Evolutionary conservation across 2,888 invertebrate species (phyloP).

Genomic region (Agrenia bidenticulata): DNA sequence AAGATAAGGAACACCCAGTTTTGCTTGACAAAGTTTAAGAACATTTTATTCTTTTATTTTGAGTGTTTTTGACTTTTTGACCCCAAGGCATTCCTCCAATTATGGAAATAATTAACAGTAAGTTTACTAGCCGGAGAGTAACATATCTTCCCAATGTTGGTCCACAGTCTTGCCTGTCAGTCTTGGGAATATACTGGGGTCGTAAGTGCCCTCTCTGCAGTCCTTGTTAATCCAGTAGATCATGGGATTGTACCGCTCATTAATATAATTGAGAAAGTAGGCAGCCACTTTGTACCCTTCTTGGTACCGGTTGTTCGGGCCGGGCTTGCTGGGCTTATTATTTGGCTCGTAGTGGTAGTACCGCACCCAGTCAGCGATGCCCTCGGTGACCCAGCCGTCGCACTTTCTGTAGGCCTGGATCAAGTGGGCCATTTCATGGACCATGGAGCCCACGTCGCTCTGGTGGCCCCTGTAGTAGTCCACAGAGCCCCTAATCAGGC

Average conservation of each 20-base stretch:
- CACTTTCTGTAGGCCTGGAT: conserved; percentile 34
- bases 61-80: no score
- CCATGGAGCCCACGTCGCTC: conserved; percentile 44
- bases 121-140: conserved; percentile 3
- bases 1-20: no score
- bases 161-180: conserved; percentile 38
- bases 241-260: conserved; percentile 12
- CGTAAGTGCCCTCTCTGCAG: conserved; percentile 37
- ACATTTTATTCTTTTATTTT: no score
- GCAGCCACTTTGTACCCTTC: conserved; percentile 42
- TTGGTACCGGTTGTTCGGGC: conserved; percentile 25
- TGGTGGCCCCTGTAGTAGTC: conserved; percentile 36
- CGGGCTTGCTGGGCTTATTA: conserved; percentile 33
- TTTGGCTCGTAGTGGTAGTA: conserved; percentile 40
- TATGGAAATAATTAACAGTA: no score
- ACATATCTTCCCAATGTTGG: conserved; percentile 37
- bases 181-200: conserved; percentile 27
- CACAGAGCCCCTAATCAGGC: conserved; percentile 32
- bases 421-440: conserved; percentile 45
- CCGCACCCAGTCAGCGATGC: conserved; percentile 42
- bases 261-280: conserved; percentile 34
- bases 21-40: no score
- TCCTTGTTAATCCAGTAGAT: conserved; percentile 43
- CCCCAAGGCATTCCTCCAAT: no score
- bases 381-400: conserved; percentile 39